Evolutionary conservation across 1,140 invertebrate species (phyloP).

Genomic region (Heliothis subflexa): DNA sequence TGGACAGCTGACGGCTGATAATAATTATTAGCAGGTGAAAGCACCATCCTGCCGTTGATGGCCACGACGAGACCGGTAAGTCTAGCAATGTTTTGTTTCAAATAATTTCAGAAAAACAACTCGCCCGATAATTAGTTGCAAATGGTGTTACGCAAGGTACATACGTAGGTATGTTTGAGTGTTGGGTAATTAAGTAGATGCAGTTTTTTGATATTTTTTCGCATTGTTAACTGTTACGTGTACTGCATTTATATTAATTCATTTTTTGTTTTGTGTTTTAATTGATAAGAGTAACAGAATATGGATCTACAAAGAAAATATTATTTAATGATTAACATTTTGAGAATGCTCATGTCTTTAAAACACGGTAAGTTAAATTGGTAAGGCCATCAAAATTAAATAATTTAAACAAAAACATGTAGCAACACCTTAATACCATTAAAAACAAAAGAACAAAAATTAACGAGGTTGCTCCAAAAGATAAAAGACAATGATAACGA

Average conservation of each 20-base stretch:
- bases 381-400: background rate
- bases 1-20: slow-evolving; percentile 38
- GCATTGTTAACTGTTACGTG: background rate
- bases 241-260: background rate
- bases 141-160: slow-evolving; percentile 28
- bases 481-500: slow-evolving; percentile 30
- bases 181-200: slow-evolving; percentile 42
- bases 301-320: no score
- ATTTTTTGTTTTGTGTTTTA: background rate
- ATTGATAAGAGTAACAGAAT: no score
- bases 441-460: slow-evolving; percentile 6
- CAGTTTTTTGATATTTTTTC: slow-evolving; percentile 4
- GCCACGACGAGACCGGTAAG: slow-evolving; percentile 14
- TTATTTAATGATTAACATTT: no score
- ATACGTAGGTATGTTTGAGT: slow-evolving; percentile 1
- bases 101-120: slow-evolving; percentile 39
- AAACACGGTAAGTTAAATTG: no score
- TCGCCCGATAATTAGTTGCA: slow-evolving; percentile 17
- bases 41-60: slow-evolving; percentile 14
- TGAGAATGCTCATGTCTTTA: no score
- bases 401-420: background rate
- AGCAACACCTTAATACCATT: slow-evolving; percentile 1
- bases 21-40: slow-evolving; percentile 50
- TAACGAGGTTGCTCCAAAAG: slow-evolving; percentile 14
- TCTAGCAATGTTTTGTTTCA: slow-evolving; percentile 41